phyloP scores from a whole-genome alignment of 2,888 invertebrate genomes.

The Gymnoscelis rufifasciata region DNA sequence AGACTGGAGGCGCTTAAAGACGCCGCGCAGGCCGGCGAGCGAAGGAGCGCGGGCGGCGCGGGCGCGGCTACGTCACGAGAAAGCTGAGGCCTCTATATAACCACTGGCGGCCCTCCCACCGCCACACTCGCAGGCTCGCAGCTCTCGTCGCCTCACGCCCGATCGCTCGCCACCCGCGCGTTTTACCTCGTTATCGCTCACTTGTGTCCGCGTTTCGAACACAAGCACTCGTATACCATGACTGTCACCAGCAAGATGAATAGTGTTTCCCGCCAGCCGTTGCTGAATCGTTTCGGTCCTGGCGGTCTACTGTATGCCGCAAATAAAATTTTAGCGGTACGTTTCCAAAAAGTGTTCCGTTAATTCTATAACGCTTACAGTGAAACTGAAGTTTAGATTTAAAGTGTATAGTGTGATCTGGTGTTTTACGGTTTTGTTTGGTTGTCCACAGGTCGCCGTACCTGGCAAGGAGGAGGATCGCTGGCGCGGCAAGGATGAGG shows the following conservation, averaged over 20 bases:
- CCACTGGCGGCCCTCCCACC: conserved; percentile 59
- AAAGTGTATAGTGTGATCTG: conserved; percentile 37
- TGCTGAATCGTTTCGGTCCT: conserved; percentile 70
- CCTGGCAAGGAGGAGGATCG: conserved; percentile 73
- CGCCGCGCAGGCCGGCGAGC: conserved; percentile 26
- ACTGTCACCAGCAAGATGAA: conserved; percentile 77
- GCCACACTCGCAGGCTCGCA: conserved; percentile 63
- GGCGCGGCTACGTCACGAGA: conserved; percentile 61
- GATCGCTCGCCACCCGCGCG: conserved; percentile 56
- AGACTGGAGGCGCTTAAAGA: conserved; percentile 56
- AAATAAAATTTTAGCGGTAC: conserved; percentile 76
- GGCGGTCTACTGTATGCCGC: conserved; percentile 73
- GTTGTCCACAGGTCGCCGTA: conserved; percentile 74
- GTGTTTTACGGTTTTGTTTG: conserved; percentile 62
- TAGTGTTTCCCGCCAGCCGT: conserved; percentile 73
- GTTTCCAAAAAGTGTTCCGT: conserved; percentile 51
- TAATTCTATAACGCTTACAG: conserved; percentile 33
- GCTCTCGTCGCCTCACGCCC: conserved; percentile 50
- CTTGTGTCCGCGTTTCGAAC: conserved; percentile 50
- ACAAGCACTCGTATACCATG: conserved; percentile 59
- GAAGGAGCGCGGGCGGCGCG: conserved; percentile 39
- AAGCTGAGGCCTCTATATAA: conserved; percentile 74
- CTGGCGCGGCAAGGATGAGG: conserved; percentile 69
- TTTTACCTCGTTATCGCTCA: conserved; percentile 46
- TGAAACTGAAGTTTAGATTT: neutral